Evolutionary conservation across 2,113 vertebrate species (phyloP), one percentile per base, ranked within the genome.

Genomic region (Oxygymnocypris stewartii): DNA sequence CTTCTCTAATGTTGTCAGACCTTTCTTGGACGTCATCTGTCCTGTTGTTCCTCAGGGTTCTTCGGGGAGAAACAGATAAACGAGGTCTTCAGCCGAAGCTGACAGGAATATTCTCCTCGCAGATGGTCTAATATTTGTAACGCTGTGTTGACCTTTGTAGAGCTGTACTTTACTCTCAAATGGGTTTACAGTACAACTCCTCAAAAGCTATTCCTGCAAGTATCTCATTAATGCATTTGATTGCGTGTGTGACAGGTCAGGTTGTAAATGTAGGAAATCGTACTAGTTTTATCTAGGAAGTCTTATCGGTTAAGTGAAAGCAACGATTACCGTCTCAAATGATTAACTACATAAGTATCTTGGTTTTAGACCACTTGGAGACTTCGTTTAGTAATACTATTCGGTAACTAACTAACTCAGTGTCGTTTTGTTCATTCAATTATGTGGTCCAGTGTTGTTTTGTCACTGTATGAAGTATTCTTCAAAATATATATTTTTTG

Each of bases 1-100:
- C 23, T 87, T 93, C 88, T 96, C 94, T 88, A 95, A 80, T 79
- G 88, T 89, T 74, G 88, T 93, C n/a, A 92, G 31, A n/a, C 85
- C 79, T 35, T 13, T 78, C 85, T 10, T 89, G 51, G 86, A 89
- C 16, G 12, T 8, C 25, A 40, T 75, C 35, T 84, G 79, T 87
- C 87, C 88, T 87, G 61, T 67, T 49, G 31, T 83, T 89, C 78
- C 81, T 76, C 4, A 74, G 13, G 6, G 59, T 44, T 47, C 23
- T 90, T 92, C 91, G 91, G 89, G 28, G 28, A 82, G 49, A 80
- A 31, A 23, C 14, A 4, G 83, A 77, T 14, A 61, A 61, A 61
- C 54, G 11, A 47, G 11, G 20, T 51, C 28, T 79, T 63, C 59
- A 54, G 63, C 42, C 28, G 23, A 20, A 71, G 35, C 79, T 65